Conservation (phyloP, 2,888 invertebrate species). For the Stenchaetothrips biformis region DNA sequence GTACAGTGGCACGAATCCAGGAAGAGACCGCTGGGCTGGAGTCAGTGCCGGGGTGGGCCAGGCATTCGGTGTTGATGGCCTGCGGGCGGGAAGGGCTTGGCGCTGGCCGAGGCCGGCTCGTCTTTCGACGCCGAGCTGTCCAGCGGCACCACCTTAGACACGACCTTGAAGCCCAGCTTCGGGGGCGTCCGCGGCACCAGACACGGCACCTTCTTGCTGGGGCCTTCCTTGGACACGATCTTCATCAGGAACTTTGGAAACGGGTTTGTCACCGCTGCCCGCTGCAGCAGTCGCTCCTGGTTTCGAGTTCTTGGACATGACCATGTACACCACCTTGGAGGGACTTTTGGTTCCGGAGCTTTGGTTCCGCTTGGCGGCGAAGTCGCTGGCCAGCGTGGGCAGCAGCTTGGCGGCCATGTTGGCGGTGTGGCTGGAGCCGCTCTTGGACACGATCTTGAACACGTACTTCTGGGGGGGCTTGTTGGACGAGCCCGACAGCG, state of each 20-base stretch:
- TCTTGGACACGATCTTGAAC: neutral
- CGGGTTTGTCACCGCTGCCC: neutral
- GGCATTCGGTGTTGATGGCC: neutral
- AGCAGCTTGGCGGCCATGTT: slow-evolving; percentile 1
- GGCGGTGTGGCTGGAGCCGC: neutral
- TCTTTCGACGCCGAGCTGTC: neutral
- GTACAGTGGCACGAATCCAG: neutral
- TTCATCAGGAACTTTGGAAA: neutral
- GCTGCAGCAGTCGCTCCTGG: neutral
- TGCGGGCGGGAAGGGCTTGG: neutral
- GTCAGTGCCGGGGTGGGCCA: neutral
- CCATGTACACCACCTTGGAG: slow-evolving; percentile 16
- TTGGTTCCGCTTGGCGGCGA: neutral
- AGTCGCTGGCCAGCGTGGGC: neutral
- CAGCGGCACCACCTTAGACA: neutral
- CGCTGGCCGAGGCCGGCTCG: neutral
- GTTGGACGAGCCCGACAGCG: no score
- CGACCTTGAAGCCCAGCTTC: neutral
- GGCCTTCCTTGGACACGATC: neutral
- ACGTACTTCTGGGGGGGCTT: neutral
- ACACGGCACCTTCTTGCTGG: neutral
- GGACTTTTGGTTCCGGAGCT: neutral
- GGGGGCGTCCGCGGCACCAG: neutral
- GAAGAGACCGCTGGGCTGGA: neutral
- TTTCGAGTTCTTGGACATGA: neutral